Conservation (phyloP, 2,888 invertebrate genomes). For the Ligdia adustata region DNA sequence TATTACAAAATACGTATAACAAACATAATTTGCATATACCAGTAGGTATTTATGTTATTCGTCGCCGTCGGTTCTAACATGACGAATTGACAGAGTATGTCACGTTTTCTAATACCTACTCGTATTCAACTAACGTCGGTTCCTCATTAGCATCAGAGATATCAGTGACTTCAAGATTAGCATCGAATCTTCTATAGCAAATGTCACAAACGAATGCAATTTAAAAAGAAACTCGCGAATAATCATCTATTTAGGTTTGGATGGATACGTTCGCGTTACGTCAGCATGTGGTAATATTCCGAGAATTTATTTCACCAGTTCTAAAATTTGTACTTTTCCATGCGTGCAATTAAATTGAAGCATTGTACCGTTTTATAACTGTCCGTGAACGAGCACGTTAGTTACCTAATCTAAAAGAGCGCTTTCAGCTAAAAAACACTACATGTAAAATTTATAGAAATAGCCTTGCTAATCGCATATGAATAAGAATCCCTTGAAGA, state of each 20-base stretch:
- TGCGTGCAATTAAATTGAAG: constrained; percentile 10
- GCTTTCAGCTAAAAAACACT: too few species aligned
- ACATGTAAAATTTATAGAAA: background rate
- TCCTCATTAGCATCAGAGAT: background rate
- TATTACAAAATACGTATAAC: constrained; percentile 17
- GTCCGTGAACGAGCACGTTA: constrained; percentile 5
- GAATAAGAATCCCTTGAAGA: background rate
- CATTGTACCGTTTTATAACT: constrained; percentile 8
- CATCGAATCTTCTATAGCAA: too few species aligned
- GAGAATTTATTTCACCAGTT: background rate
- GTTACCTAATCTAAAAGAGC: too few species aligned
- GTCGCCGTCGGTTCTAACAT: constrained; percentile 2
- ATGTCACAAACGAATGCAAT: constrained; percentile 3
- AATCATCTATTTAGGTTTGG: constrained; percentile 1
- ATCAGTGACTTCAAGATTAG: too few species aligned
- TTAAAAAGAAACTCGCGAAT: constrained; percentile 4
- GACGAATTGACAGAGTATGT: constrained; percentile 1
- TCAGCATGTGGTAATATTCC: constrained; percentile 12
- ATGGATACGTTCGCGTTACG: constrained; percentile 7
- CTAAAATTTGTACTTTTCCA: constrained; percentile 2
- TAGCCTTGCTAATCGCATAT: background rate
- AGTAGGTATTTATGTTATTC: too few species aligned
- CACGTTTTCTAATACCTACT: constrained; percentile 19
- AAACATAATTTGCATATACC: too few species aligned
- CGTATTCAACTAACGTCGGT: constrained; percentile 11